phyloP scores from a whole-genome alignment of 30 jellyfish, hydroid and myxozoan genomes.

The Turritopsis dohrnii region DNA sequence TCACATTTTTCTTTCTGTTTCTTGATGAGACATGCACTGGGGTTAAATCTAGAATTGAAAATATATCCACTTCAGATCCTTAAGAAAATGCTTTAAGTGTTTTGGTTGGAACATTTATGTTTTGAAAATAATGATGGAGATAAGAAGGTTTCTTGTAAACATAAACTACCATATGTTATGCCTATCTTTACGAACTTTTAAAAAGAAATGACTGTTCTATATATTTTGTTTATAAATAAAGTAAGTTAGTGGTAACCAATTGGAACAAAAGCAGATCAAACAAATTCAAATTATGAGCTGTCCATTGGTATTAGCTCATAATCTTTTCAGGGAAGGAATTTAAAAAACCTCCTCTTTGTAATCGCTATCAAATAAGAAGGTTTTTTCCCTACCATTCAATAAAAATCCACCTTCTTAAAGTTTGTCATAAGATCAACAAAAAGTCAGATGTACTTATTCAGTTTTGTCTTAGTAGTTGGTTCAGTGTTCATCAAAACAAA shows the following conservation, averaged over 20 bases:
- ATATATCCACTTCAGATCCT: not conserved
- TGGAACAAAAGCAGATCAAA: not conserved
- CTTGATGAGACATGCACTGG: not conserved
- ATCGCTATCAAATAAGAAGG: not conserved
- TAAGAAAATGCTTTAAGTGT: not conserved
- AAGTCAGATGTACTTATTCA: too few species aligned
- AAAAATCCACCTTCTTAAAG: not conserved
- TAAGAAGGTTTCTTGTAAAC: not conserved
- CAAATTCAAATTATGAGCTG: not conserved
- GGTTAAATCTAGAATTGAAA: not conserved
- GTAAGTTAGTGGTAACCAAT: not conserved
- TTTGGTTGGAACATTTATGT: not conserved
- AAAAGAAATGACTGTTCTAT: not conserved
- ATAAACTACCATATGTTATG: not conserved
- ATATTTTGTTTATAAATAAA: not conserved
- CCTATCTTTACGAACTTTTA: not conserved
- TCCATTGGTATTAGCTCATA: not conserved
- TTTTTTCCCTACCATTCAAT: not conserved
- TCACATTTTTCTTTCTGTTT: not conserved
- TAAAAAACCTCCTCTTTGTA: not conserved
- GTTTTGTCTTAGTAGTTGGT: too few species aligned
- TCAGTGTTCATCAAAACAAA: not conserved
- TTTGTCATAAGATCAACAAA: not conserved
- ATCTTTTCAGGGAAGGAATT: not conserved
- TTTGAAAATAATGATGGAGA: not conserved